Conservation (phyloP, 2,888 invertebrate species). For the Drosophila recens region DNA sequence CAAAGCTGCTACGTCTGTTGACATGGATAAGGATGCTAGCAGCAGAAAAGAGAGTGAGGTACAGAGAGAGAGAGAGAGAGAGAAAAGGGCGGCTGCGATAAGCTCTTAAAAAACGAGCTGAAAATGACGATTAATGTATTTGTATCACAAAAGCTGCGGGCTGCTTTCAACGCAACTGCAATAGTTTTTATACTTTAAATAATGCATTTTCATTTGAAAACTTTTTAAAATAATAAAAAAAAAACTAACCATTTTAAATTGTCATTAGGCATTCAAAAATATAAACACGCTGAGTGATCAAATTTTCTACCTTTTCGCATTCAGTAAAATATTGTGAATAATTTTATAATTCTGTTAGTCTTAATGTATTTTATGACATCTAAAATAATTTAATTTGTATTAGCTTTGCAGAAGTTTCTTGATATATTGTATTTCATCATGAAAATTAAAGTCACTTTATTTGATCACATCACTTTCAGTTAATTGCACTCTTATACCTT, state of each 20-base stretch:
- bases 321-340: too few species aligned
- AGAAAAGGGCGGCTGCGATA: conserved; percentile 43
- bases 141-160: conserved; percentile 1
- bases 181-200: not conserved
- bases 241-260: too few species aligned
- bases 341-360: too few species aligned
- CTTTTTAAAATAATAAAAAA: not conserved
- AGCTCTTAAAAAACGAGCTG: conserved; percentile 54
- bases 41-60: not conserved
- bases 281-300: too few species aligned
- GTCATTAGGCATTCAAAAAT: too few species aligned
- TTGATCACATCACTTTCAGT: not conserved
- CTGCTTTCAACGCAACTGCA: not conserved
- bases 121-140: conserved; percentile 61
- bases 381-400: too few species aligned
- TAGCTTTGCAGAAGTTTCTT: too few species aligned
- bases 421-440: not conserved
- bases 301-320: too few species aligned
- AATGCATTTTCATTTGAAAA: not conserved
- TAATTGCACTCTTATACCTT: not conserved
- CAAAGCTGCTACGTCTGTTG: conserved; percentile 20
- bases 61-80: not conserved
- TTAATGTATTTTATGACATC: too few species aligned
- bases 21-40: conserved; percentile 14
- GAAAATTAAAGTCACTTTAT: not conserved